A percentile compares a stretch with the other conserved stretches of the same genome.
These are phyloP conservation scores for Setophaga coronata DNA, from an alignment of 2,113 vertebrate genomes.

Conservation along the genomic window DNA sequence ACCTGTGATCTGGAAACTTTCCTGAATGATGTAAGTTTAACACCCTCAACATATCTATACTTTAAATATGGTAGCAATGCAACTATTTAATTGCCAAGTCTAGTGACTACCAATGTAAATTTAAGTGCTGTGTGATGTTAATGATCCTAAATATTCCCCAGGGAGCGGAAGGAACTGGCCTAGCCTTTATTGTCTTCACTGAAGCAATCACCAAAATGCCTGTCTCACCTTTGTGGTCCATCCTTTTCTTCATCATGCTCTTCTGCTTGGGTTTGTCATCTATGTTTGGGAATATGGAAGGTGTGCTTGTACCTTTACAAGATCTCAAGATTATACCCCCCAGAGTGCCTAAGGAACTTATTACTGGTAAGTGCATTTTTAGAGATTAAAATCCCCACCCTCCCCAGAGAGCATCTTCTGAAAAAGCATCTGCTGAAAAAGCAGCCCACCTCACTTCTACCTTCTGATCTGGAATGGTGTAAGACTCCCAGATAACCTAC, in stretches of 20 bases:
- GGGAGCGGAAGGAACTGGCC: slow-evolving; percentile 92
- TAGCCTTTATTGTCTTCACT: slow-evolving; percentile 93
- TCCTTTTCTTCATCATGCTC: slow-evolving; percentile 96
- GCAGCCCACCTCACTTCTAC: neutral
- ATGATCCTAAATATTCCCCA: slow-evolving; percentile 24
- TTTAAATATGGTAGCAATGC: neutral
- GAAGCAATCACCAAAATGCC: slow-evolving; percentile 97
- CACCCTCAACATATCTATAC: neutral
- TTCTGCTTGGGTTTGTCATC: slow-evolving; percentile 91
- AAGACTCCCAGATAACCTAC: neutral
- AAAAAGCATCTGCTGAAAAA: neutral
- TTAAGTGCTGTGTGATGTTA: neutral
- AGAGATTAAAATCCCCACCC: neutral
- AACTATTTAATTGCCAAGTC: neutral
- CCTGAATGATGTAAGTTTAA: slow-evolving; percentile 72
- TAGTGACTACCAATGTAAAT: neutral
- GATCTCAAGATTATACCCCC: slow-evolving; percentile 79
- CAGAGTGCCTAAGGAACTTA: slow-evolving; percentile 87
- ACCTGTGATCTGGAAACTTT: slow-evolving; percentile 71
- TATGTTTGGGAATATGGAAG: slow-evolving; percentile 94
- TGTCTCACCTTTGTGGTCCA: slow-evolving; percentile 87
- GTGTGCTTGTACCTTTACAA: slow-evolving; percentile 84
- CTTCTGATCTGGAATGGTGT: neutral
- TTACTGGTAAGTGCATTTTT: slow-evolving; percentile 76
- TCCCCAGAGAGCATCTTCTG: neutral